Conservation (phyloP, 2,797 vertebrate genomes). For the Eulemur mongoz region DNA sequence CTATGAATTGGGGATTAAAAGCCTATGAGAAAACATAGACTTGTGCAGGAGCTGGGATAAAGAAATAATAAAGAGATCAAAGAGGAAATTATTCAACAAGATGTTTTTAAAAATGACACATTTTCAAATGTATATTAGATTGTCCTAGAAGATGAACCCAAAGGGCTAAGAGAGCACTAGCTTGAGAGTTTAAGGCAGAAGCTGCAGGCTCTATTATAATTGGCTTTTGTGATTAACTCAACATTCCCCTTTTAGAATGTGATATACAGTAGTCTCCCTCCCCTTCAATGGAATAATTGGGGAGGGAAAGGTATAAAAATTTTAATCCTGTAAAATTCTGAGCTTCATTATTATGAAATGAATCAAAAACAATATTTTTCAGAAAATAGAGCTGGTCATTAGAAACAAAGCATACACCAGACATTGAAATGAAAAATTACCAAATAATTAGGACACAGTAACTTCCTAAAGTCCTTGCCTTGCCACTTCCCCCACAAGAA, state of each 20-base stretch:
- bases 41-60: constrained; percentile 48
- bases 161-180: constrained; percentile 63
- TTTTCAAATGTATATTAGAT: constrained; percentile 65
- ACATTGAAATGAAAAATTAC: constrained; percentile 2
- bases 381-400: not conserved
- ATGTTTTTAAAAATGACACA: constrained; percentile 75
- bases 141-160: constrained; percentile 69
- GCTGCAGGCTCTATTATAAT: constrained; percentile 42
- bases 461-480: not conserved
- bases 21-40: not conserved
- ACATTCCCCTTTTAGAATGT: not conserved
- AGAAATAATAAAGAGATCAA: constrained; percentile 77
- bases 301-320: not conserved
- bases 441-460: not conserved
- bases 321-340: not conserved
- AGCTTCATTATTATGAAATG: not conserved
- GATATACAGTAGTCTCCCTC: not conserved
- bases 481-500: not conserved
- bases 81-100: constrained; percentile 68
- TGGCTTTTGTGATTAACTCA: not conserved
- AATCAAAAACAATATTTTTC: not conserved
- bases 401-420: not conserved
- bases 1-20: not conserved
- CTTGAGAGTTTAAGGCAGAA: constrained; percentile 59
- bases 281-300: not conserved